phyloP scores from a whole-genome alignment of 2,113 vertebrate genomes.

The Neogobius melanostomus region DNA sequence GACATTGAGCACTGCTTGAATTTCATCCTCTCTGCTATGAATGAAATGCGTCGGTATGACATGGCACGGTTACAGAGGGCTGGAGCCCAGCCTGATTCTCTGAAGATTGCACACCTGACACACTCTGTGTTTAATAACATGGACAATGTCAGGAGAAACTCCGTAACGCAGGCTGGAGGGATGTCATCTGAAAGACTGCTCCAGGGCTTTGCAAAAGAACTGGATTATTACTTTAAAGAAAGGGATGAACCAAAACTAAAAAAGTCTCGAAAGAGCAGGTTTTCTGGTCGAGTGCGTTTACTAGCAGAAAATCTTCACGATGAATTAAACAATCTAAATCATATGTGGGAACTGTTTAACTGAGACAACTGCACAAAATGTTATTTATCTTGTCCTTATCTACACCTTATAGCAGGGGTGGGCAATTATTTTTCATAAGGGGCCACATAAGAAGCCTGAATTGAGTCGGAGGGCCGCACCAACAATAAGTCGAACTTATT shows the following conservation, averaged over 20 bases:
- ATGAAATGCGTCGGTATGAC: slow-evolving; percentile 53
- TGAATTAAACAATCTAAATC: slow-evolving; percentile 50
- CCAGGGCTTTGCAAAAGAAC: slow-evolving; percentile 34
- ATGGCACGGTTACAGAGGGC: slow-evolving; percentile 32
- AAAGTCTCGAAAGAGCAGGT: slow-evolving; percentile 48
- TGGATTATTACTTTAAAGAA: slow-evolving; percentile 55
- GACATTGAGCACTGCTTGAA: slow-evolving; percentile 60
- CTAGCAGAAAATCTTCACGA: slow-evolving; percentile 54
- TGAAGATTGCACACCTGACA: slow-evolving; percentile 42
- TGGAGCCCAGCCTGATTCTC: slow-evolving; percentile 16
- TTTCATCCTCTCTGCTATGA: slow-evolving; percentile 56
- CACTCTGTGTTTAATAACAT: slow-evolving; percentile 24
- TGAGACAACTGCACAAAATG: background rate
- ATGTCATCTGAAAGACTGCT: slow-evolving; percentile 48
- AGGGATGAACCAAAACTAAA: slow-evolving; percentile 45
- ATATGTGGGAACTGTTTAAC: slow-evolving; percentile 41
- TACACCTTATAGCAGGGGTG: no score
- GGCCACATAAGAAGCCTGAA: no score
- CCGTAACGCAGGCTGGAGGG: background rate
- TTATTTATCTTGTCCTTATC: background rate
- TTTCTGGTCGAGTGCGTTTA: slow-evolving; percentile 45
- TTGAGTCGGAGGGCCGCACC: no score
- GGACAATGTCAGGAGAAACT: background rate
- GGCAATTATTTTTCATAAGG: no score
- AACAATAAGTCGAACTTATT: no score